Percentiles rank a stretch among this genome's conserved stretches.
Conservation (phyloP, 1,140 invertebrate genomes). For the Neomicropteryx cornuta region DNA sequence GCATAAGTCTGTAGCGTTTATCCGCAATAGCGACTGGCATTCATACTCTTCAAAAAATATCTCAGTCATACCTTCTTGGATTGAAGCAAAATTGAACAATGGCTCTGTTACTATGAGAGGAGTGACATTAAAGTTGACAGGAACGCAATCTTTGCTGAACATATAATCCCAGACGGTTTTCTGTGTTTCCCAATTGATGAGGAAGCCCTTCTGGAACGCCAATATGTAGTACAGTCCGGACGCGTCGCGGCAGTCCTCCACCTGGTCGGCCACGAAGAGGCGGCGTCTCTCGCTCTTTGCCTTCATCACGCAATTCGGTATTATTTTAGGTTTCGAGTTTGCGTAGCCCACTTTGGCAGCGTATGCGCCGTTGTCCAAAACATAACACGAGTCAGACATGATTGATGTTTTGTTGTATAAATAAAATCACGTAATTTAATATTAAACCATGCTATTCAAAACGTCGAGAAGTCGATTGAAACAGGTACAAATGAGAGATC, state of each 20-base stretch:
- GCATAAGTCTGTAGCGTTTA: constrained; percentile 63
- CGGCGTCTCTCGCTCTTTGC: constrained; percentile 90
- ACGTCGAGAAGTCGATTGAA: too few species aligned
- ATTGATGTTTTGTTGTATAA: too few species aligned
- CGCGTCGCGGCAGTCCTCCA: constrained; percentile 92
- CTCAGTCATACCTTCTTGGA: constrained; percentile 90
- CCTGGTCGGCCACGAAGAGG: constrained; percentile 87
- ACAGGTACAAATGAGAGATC: too few species aligned
- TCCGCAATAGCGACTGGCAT: constrained; percentile 71
- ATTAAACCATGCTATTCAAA: too few species aligned
- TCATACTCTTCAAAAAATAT: constrained; percentile 98
- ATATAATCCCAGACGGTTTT: constrained; percentile 95
- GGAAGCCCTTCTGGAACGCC: constrained; percentile 91
- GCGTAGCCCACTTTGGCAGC: constrained; percentile 74
- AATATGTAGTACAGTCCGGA: constrained; percentile 91
- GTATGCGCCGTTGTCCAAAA: constrained; percentile 83
- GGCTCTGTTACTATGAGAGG: constrained; percentile 90
- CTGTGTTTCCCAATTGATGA: constrained; percentile 92
- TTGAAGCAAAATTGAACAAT: constrained; percentile 83
- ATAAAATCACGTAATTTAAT: too few species aligned
- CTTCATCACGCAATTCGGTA: constrained; percentile 97
- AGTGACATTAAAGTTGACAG: constrained; percentile 64
- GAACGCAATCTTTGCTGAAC: constrained; percentile 80
- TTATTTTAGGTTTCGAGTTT: constrained; percentile 55
- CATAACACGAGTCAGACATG: too few species aligned